A percentile compares a stretch with the other conserved stretches of the same genome.
Evolutionary conservation across 1,140 invertebrate species (phyloP).

Genomic region (Platorchestia sp.): DNA sequence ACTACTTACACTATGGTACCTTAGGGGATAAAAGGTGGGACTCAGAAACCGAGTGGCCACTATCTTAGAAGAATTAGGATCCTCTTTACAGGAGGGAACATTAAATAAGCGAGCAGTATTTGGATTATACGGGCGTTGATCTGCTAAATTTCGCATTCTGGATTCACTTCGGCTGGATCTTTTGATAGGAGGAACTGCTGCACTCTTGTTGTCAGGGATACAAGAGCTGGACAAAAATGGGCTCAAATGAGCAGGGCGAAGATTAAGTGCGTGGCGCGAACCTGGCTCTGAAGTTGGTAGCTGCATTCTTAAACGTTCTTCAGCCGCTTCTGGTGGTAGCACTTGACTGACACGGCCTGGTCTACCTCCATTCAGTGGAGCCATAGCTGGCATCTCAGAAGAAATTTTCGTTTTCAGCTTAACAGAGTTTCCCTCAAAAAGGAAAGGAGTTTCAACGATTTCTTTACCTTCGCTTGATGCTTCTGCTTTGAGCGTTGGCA

Average conservation of each 20-base stretch:
- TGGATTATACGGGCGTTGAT: background rate
- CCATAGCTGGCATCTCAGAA: background rate
- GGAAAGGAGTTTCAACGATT: background rate
- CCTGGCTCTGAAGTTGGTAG: background rate
- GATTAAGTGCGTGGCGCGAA: background rate
- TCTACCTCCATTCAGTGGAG: background rate
- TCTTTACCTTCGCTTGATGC: background rate
- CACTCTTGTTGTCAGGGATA: background rate
- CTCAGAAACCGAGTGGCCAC: background rate
- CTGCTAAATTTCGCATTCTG: background rate
- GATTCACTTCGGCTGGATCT: background rate
- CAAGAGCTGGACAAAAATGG: background rate
- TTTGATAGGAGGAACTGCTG: background rate
- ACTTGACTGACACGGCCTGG: background rate
- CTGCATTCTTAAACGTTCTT: background rate
- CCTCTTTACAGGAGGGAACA: background rate
- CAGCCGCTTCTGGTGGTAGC: background rate
- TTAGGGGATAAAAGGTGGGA: background rate
- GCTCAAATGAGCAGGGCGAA: background rate
- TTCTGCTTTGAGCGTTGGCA: background rate
- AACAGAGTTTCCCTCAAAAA: background rate
- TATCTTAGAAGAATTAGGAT: background rate
- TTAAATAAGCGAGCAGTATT: background rate
- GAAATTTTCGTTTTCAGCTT: background rate
- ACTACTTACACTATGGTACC: background rate